These are phyloP conservation scores for Drosophila suzukii DNA, from an alignment of 1,140 invertebrate species.

Conservation along the genomic window DNA sequence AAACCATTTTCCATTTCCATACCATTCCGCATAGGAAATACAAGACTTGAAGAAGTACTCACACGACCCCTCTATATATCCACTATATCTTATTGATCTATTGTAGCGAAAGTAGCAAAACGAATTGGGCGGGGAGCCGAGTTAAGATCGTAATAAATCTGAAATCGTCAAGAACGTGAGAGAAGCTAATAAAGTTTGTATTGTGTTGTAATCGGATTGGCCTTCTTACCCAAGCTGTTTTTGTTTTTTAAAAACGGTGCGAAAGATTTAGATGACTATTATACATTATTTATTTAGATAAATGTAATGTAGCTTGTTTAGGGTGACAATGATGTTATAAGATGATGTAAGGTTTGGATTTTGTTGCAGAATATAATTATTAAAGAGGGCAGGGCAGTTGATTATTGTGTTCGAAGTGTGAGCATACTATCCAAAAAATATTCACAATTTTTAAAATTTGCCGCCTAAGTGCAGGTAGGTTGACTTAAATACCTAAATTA, in stretches of 20 bases:
- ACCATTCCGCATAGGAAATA: constrained; percentile 61
- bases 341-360: no score
- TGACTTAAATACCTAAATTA: no score
- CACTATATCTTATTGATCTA: constrained; percentile 37
- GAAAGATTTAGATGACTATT: no score
- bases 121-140: constrained; percentile 34
- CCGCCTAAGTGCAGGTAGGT: neutral
- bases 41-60: constrained; percentile 70
- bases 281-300: no score
- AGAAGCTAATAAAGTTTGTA: constrained; percentile 22
- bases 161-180: neutral
- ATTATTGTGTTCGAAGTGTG: neutral
- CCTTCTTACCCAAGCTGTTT: no score
- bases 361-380: no score
- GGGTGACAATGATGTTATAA: no score
- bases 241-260: no score
- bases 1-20: constrained; percentile 43
- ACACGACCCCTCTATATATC: constrained; percentile 33
- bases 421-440: no score
- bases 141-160: constrained; percentile 38
- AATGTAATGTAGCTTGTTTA: no score
- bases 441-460: neutral
- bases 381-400: no score
- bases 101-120: constrained; percentile 42
- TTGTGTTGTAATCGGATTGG: constrained; percentile 8